phyloP scores from a whole-genome alignment of 2,797 vertebrate genomes.

The Bovichtus diacanthus region DNA sequence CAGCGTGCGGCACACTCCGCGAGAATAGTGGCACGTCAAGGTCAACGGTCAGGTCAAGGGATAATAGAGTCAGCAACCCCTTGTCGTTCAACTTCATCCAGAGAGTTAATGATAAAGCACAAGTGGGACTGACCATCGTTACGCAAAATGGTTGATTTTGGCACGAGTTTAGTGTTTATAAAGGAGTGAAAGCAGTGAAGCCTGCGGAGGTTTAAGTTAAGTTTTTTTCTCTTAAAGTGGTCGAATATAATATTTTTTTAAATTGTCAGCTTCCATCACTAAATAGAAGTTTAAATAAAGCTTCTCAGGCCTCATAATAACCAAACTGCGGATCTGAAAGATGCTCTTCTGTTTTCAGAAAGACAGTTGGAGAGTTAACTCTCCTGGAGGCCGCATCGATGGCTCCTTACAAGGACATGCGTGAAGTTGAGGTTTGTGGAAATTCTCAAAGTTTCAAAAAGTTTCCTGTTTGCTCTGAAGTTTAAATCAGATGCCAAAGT shows the following conservation, averaged over 20 bases:
- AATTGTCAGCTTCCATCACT: too few relatives aligned
- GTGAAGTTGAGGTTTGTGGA: not conserved
- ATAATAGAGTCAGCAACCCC: not conserved
- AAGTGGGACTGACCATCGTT: not conserved
- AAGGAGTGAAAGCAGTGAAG: too few relatives aligned
- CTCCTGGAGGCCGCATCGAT: not conserved
- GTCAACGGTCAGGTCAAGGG: constrained; percentile 44
- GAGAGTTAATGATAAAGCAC: too few relatives aligned
- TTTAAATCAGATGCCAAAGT: not conserved
- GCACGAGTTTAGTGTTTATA: too few relatives aligned
- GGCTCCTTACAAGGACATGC: not conserved
- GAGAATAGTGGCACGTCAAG: constrained; percentile 14
- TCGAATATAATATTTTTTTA: too few relatives aligned
- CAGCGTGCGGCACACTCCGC: not conserved
- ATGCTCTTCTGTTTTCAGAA: not conserved
- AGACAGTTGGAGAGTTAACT: not conserved
- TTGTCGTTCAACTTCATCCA: not conserved
- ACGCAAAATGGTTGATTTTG: not conserved
- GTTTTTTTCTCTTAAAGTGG: not conserved
- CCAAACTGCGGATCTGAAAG: not conserved
- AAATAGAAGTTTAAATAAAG: too few relatives aligned
- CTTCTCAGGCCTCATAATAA: too few relatives aligned
- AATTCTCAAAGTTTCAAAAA: not conserved
- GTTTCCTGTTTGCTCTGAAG: not conserved
- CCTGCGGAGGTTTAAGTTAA: too few relatives aligned